A percentile compares a stretch with the other conserved stretches of the same genome.
phyloP scores from a whole-genome alignment of 2,797 vertebrate species.

The Rhyacichthys aspro region DNA sequence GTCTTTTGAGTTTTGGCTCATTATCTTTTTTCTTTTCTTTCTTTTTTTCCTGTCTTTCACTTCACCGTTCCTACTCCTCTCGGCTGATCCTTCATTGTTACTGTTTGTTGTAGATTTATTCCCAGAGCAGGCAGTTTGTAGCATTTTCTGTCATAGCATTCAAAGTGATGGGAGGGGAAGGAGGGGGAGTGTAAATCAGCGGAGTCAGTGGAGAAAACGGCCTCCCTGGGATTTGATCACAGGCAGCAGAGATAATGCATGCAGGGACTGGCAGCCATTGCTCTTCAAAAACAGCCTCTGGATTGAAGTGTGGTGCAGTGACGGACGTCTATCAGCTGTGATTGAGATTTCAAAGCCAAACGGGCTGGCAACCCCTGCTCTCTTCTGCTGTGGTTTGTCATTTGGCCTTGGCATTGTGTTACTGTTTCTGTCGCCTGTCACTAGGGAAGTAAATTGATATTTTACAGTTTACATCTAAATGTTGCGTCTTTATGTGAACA shows the following conservation, averaged over 20 bases:
- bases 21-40: slow-evolving; percentile 15
- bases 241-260: slow-evolving; percentile 45
- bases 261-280: slow-evolving; percentile 38
- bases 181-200: slow-evolving; percentile 55
- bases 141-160: slow-evolving; percentile 39
- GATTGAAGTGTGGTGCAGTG: slow-evolving; percentile 44
- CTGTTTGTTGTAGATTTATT: slow-evolving; percentile 50
- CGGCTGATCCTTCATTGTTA: slow-evolving; percentile 27
- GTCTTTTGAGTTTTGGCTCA: background rate
- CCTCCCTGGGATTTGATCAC: slow-evolving; percentile 58
- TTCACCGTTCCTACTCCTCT: slow-evolving; percentile 14
- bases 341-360: background rate
- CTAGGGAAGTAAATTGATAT: slow-evolving; percentile 9
- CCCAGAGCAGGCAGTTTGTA: slow-evolving; percentile 29
- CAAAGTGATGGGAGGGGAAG: slow-evolving; percentile 35
- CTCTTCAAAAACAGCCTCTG: slow-evolving; percentile 45
- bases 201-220: slow-evolving; percentile 40
- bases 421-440: slow-evolving; percentile 10
- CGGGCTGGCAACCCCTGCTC: slow-evolving; percentile 11
- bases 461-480: background rate
- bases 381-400: slow-evolving; percentile 9
- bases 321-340: slow-evolving; percentile 11
- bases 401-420: slow-evolving; percentile 9
- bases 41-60: background rate
- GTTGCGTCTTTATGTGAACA: background rate